Conservation (phyloP, 2,113 vertebrate species). For the Vanacampus margaritifer region DNA sequence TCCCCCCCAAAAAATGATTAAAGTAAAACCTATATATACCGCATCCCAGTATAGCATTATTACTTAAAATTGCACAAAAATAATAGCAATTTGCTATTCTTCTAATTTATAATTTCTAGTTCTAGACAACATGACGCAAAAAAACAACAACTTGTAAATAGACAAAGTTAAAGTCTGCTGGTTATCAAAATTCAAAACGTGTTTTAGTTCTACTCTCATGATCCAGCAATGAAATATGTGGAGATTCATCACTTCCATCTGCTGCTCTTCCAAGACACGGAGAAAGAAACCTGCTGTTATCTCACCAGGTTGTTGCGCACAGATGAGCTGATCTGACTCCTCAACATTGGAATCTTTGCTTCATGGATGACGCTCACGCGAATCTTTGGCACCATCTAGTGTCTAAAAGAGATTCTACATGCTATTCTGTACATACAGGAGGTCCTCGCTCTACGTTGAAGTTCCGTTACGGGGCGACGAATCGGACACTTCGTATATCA, state of each 20-base stretch:
- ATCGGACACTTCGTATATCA: too few relatives aligned
- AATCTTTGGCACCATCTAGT: constrained; percentile 58
- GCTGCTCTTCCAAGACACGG: not conserved
- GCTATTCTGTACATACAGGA: not conserved
- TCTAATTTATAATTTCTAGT: too few relatives aligned
- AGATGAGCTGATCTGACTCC: not conserved
- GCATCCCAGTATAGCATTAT: too few relatives aligned
- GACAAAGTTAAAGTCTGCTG: too few relatives aligned
- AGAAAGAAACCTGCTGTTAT: too few relatives aligned
- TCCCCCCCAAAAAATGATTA: too few relatives aligned
- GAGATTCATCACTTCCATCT: not conserved
- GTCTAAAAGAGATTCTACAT: constrained; percentile 9
- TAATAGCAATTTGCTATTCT: too few relatives aligned
- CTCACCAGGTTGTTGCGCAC: not conserved
- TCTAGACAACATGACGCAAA: too few relatives aligned
- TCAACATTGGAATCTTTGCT: not conserved
- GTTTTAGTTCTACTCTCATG: not conserved
- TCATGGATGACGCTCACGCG: not conserved
- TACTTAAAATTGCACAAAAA: too few relatives aligned
- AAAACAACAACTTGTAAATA: too few relatives aligned
- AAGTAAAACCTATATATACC: too few relatives aligned
- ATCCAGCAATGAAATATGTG: not conserved
- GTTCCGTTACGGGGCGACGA: too few relatives aligned
- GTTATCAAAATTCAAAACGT: not conserved
- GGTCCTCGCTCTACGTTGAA: not conserved